Base-by-base conservation (phyloP, 2,113 vertebrate species). In the Hippocampus guttulatus region DNA sequence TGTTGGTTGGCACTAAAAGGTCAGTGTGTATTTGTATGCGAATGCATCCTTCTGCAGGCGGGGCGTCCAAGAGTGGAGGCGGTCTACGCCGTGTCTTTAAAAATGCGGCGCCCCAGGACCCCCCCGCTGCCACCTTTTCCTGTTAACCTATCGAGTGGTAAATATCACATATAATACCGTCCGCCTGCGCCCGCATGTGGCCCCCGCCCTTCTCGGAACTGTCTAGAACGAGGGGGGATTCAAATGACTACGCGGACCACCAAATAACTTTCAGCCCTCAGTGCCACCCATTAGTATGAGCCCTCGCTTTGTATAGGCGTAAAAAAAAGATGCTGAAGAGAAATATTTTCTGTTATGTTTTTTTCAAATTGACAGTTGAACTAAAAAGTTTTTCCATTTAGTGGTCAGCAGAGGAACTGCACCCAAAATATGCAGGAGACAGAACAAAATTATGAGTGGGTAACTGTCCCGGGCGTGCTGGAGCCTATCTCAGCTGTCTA, bases 1-100 rank as follows among this genome's bases (percentile, higher is more conserved):
- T 92, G 91, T 92, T 92, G 92, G 88, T 92, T 91, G 71, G 84
- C 75, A 80, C 73, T 88, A 55, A 90, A 93, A 93, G 91, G 92
- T 92, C 90, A 91, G 76, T 86, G 89, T 86, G 84, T 89, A 90
- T 86, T 73, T 88, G 87, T 85, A 79, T 33, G 63, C 84, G 91
- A 81, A 87, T 75, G 76, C 68, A 57, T 83, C 91, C 87, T 83
- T 86, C 89, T 91, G 90, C 58, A 14, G 6, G 25, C 14, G 27
- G 55, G 55, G 55, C 12, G 23, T 27, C 55, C 23, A 21, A n/a
- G 20, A 20, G 10, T 9, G 23, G n/a, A 3, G 63, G 84, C 85
- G 83, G 87, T 81, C 87, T 85, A 87, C 64, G 57, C 82, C 68
- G 74, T 84, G 84, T 91, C 81, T 92, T 93, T 91, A 91, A 92